Evolutionary conservation across 2,113 vertebrate species (phyloP).

Genomic region (Rhinolophus sinicus): DNA sequence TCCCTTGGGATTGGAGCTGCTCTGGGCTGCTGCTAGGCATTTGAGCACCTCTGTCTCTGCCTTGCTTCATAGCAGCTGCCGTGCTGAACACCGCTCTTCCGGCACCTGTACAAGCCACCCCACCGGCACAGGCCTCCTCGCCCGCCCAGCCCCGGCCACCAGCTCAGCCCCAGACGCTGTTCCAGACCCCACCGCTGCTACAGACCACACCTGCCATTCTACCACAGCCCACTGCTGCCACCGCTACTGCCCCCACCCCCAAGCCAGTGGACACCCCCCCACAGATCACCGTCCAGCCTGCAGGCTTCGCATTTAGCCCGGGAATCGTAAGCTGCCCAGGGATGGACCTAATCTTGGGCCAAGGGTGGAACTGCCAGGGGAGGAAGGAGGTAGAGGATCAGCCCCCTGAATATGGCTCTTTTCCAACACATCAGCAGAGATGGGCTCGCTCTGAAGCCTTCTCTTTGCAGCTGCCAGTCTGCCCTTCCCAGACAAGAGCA

Average conservation of each 20-base stretch:
- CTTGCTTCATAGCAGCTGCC: constrained; percentile 88
- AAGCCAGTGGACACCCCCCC: constrained; percentile 84
- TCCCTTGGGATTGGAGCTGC: constrained; percentile 73
- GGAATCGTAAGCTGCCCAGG: constrained; percentile 91
- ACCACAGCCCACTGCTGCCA: constrained; percentile 83
- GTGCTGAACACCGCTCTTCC: constrained; percentile 91
- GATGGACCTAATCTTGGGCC: constrained; percentile 61
- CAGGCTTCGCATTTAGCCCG: constrained; percentile 94
- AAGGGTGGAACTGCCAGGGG: constrained; percentile 9
- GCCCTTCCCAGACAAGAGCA: constrained; percentile 12
- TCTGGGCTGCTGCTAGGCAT: constrained; percentile 46
- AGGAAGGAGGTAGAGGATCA: constrained; percentile 53
- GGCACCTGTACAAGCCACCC: constrained; percentile 88
- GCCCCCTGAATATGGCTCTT: constrained; percentile 10
- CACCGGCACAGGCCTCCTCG: constrained; percentile 76
- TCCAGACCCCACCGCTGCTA: constrained; percentile 84
- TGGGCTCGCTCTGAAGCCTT: constrained; percentile 45
- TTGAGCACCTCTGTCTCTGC: constrained; percentile 79
- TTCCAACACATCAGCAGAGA: constrained; percentile 43
- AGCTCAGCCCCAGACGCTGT: constrained; percentile 87
- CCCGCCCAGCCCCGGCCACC: constrained; percentile 85
- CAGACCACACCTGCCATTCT: constrained; percentile 84
- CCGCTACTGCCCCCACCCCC: constrained; percentile 76
- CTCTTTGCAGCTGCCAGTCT: constrained; percentile 2
- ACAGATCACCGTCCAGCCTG: constrained; percentile 91